Percentiles rank a stretch among this genome's conserved stretches.
phyloP scores from a whole-genome alignment of 53 echinoderm and acorn worm genomes.

The Crossaster papposus region DNA sequence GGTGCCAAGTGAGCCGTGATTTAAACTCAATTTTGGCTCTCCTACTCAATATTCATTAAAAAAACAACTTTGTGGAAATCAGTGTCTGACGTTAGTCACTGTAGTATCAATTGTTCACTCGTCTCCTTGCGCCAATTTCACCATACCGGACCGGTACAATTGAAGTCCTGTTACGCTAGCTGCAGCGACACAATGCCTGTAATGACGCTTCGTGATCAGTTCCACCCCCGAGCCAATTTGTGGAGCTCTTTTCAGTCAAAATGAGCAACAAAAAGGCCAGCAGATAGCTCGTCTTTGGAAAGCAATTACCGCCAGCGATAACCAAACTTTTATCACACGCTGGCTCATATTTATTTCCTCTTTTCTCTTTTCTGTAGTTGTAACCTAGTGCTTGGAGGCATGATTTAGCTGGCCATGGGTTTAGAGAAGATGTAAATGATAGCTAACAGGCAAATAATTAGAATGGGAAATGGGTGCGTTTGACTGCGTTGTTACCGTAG shows the following conservation, averaged over 20 bases:
- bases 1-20: no score
- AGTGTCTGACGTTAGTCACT: no score
- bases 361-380: neutral
- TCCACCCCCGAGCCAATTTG: neutral
- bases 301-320: constrained; percentile 5
- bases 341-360: neutral
- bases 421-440: neutral
- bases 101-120: no score
- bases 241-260: neutral
- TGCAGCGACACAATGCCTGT: neutral
- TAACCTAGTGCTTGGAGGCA: neutral
- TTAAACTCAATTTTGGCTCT: no score
- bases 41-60: no score
- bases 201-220: constrained; percentile 20
- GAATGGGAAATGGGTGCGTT: neutral
- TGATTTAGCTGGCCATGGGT: neutral
- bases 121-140: neutral
- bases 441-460: neutral
- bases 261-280: neutral
- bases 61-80: no score
- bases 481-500: neutral
- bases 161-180: neutral
- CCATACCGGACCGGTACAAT: no score
- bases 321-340: neutral
- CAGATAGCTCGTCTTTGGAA: neutral